phyloP scores from a whole-genome alignment of 2,797 vertebrate genomes.

The Graptemys geographica region DNA sequence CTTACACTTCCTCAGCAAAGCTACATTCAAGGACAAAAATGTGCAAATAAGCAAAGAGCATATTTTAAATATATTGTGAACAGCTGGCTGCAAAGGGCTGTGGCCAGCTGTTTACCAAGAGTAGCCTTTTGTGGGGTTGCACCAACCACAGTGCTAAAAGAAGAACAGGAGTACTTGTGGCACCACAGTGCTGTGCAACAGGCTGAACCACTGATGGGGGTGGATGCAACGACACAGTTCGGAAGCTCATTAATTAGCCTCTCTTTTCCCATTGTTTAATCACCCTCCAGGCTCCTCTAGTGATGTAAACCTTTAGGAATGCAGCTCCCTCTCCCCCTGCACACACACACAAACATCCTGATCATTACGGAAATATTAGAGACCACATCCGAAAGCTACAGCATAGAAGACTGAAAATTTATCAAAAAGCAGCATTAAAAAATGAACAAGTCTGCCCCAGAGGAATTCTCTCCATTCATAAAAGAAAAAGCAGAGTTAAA shows the following conservation, averaged over 20 bases:
- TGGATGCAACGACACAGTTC: neutral
- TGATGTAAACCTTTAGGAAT: constrained; percentile 2
- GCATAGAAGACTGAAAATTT: neutral
- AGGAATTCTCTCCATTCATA: constrained; percentile 15
- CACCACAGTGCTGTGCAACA: neutral
- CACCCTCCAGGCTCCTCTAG: neutral
- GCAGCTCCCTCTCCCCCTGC: neutral
- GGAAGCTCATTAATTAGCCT: neutral
- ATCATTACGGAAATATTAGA: neutral
- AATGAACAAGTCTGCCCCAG: neutral
- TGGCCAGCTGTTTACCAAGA: neutral
- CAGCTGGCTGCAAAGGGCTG: neutral
- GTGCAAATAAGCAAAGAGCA: neutral
- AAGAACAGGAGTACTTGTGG: no score
- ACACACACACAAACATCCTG: neutral
- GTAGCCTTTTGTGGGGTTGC: neutral
- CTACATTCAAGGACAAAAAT: neutral
- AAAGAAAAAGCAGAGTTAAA: neutral
- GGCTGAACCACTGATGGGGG: neutral
- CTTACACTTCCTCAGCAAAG: neutral
- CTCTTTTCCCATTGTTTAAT: neutral
- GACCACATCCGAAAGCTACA: neutral
- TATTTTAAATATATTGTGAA: neutral
- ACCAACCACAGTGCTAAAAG: neutral
- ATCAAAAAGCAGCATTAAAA: neutral